phyloP scores from a whole-genome alignment of 2,797 vertebrate species.

The Cossypha caffra region DNA sequence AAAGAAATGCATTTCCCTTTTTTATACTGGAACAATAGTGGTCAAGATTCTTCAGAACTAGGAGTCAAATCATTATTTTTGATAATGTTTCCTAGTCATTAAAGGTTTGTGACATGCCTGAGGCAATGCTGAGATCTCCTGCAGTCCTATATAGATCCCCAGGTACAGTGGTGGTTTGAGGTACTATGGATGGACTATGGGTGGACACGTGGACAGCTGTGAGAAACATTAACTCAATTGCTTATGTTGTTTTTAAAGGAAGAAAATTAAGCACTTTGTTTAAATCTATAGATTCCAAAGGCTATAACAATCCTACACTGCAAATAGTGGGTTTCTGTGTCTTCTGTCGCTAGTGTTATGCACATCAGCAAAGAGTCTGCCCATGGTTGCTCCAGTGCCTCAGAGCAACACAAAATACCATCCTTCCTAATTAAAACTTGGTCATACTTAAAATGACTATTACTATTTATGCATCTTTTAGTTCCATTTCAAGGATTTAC shows the following conservation, averaged over 20 bases:
- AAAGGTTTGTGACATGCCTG: neutral
- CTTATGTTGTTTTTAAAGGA: neutral
- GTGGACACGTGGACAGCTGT: neutral
- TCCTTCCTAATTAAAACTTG: neutral
- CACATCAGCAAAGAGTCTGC: neutral
- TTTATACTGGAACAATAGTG: neutral
- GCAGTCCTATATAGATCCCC: neutral
- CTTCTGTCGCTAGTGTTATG: neutral
- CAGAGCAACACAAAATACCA: neutral
- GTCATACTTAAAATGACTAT: neutral
- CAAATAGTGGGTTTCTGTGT: neutral
- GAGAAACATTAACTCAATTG: neutral
- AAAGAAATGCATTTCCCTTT: neutral
- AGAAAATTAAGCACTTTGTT: neutral
- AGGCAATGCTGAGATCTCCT: neutral
- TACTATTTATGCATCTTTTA: neutral
- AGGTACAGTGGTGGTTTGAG: neutral
- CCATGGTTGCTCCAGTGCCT: accelerated
- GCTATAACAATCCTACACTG: neutral
- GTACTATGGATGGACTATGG: neutral
- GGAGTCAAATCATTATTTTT: neutral
- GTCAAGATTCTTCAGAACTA: neutral
- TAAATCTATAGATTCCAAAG: neutral
- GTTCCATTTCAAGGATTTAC: neutral
- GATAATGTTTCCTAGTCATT: neutral